Base-by-base conservation (phyloP, 2,113 vertebrate species). In the Caloenas nicobarica region DNA sequence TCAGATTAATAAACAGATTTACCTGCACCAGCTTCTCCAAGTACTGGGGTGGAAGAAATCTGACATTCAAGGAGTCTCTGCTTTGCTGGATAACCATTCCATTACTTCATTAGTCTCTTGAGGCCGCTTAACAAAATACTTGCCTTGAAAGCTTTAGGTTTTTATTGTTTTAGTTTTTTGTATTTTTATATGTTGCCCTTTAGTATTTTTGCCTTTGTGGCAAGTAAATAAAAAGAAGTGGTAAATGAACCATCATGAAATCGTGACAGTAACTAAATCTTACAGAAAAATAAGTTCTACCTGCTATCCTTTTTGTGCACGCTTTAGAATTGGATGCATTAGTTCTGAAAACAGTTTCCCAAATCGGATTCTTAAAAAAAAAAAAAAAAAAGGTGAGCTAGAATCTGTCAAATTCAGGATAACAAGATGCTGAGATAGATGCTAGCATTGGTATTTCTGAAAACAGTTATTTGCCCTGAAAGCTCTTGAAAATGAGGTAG, bases 1-100 rank as follows among this genome's bases (percentile, higher is more conserved):
- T 93, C 68, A 83, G 80, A 48, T 71, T 92, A 87, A 91, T 88
- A 80, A 95, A 90, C 66, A 69, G 53, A 91, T 91, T 95, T 76
- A 78, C 72, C 65, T 89, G 60, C 74, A 57, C 84, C 89, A 73
- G 26, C 69, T 96, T 95, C 90, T 95, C 88, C 76, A 61, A 91
- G 57, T 68, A 70, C 22, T 64, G 61, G 62, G 73, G 61, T 86
- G 65, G 89, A 96, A 93, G 88, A 46, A 95, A 33, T 33, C 60
- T 64, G 78, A 18, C 51, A 54, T 81, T 76, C 56, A 76, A 91
- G 70, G 60, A 90, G 53, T 26, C 38, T 97, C 72, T 71, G 60
- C 62, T 95, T 89, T 95, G 54, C 82, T 85, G 77, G 60, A 88
- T 58, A 91, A 66, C 56, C 76, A 58, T 95, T 77, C 34, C 18